Evolutionary conservation across 1,140 invertebrate genomes (phyloP), one percentile per base, ranked within the genome.

Genomic region (Neodiprion fabricii): DNA sequence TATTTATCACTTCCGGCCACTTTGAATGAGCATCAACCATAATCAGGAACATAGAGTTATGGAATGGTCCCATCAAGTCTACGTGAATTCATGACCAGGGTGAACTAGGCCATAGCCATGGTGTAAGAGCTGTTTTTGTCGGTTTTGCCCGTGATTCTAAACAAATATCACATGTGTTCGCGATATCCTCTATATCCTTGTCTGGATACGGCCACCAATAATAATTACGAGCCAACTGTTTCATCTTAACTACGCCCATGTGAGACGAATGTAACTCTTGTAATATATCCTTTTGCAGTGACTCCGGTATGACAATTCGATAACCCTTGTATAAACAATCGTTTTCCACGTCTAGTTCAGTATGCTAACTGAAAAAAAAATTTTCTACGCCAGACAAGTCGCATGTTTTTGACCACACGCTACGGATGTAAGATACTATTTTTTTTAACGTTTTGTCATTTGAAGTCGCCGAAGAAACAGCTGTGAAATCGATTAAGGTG

Each of bases 131-230:
- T 3, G 53, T 23, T 50, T 72, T 65, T 66, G 49, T 17, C 5
- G 50, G 49, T 7, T 65, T 61, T 65, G 7, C 7, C 14, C 53
- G 50, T 28, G 14, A 66, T n/a, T 65, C 49, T 17, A 68, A 8
- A 61, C 71, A 72, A 14, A 72, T 23, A 53, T 61, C 61, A 72
- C 71, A 72, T 10, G 40, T 71, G 10, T 71, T 71, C 61, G 81
- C 78, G 28, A 72, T 65, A 1, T 74, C 48, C 75, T 89, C 84
- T 61, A 88, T 85, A 10, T 87, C 84, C 11, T 72, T 74, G 75
- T 90, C 85, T 3, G 90, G 79, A 7, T 79, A 76, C 66, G 83
- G 83, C 88, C 88, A 90, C 80, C 81, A 90, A 8, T 87, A 78
- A 75, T 86, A 83, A 14, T 71, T 79, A 9, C 87, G 70, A 10